These are phyloP conservation scores for Hypocryptadius cinnamomeus DNA, from an alignment of 2,113 vertebrate genomes.

Conservation along the genomic window DNA sequence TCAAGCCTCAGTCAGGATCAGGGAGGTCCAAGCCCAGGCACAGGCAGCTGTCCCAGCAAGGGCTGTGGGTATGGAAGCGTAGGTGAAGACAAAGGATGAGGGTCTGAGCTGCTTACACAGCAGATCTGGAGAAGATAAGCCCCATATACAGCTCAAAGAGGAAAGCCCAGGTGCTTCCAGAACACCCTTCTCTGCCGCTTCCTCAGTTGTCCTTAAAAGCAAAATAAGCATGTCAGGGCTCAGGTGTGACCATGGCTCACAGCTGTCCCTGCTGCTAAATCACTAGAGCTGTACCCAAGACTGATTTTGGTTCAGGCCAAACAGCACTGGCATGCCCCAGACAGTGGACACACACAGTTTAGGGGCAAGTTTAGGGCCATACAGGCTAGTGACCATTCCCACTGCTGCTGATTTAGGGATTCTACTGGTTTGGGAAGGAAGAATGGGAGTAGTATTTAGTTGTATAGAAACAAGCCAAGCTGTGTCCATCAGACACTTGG, in stretches of 20 bases:
- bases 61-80: rapidly evolving
- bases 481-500: neutral
- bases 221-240: neutral
- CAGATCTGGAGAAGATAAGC: neutral
- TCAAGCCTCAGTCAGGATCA: neutral
- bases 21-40: neutral
- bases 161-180: neutral
- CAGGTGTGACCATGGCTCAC: neutral
- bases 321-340: neutral
- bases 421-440: neutral
- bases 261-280: neutral
- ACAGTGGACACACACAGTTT: neutral
- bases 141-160: neutral
- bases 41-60: neutral
- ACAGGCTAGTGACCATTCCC: neutral
- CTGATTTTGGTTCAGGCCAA: neutral
- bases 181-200: neutral
- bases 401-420: neutral
- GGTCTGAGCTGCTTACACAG: neutral
- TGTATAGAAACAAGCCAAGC: neutral
- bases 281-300: neutral
- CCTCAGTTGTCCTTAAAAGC: neutral
- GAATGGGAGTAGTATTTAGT: neutral
- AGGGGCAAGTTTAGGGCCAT: neutral
- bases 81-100: neutral